Percentiles rank a stretch among this genome's conserved stretches.
These are phyloP conservation scores for Eremophila alpestris DNA, from an alignment of 2,797 vertebrate species.

Conservation along the genomic window DNA sequence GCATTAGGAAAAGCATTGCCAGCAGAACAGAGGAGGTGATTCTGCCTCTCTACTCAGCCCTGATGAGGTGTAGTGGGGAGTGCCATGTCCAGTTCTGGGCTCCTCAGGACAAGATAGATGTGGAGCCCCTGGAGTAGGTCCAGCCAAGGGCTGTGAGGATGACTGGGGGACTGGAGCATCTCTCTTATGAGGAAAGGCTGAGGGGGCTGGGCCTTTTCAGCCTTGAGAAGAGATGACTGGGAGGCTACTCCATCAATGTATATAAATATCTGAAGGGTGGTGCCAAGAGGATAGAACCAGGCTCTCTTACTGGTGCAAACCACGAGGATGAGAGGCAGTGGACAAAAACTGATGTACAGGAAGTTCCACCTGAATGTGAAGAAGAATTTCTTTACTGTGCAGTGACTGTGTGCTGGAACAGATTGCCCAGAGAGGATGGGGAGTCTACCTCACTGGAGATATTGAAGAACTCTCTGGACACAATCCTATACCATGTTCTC, in stretches of 20 bases:
- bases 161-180: background rate
- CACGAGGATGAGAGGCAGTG: background rate
- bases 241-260: background rate
- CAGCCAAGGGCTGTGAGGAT: background rate
- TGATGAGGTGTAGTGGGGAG: background rate
- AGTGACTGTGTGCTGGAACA: rapidly evolving
- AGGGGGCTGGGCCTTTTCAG: background rate
- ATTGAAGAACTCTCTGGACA: background rate
- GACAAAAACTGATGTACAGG: background rate
- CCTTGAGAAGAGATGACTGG: background rate
- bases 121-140: background rate
- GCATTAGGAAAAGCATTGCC: background rate
- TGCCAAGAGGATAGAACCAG: background rate
- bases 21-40: background rate
- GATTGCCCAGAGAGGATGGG: background rate
- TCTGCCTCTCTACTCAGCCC: background rate
- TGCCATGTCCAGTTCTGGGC: background rate
- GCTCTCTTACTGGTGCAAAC: background rate
- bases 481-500: background rate
- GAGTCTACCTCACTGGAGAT: background rate
- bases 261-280: background rate
- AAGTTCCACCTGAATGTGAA: background rate
- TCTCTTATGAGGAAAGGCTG: background rate
- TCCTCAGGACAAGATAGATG: background rate
- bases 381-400: background rate